These are phyloP conservation scores for Euglossa dilemma DNA, from an alignment of 1,140 invertebrate genomes.

Conservation along the genomic window DNA sequence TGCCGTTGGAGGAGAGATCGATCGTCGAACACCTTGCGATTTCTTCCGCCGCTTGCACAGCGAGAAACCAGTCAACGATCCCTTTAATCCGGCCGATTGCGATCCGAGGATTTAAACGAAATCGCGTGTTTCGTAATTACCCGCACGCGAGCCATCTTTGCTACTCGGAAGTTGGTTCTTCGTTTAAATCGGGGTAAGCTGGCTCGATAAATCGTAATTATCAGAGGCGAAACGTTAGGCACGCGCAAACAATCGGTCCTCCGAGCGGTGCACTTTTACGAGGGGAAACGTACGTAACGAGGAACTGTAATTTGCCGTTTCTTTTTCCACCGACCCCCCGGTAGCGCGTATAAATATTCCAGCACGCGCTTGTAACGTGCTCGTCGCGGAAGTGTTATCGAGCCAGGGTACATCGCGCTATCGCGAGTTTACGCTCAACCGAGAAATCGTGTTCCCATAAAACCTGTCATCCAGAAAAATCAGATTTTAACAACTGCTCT, in stretches of 20 bases:
- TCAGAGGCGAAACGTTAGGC: neutral
- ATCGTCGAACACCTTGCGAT: neutral
- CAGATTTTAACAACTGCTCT: conserved; percentile 47
- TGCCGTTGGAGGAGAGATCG: neutral
- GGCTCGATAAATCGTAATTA: neutral
- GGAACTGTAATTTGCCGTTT: conserved; percentile 30
- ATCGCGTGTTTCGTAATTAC: neutral
- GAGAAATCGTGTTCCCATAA: conserved; percentile 29
- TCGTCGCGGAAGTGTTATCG: conserved; percentile 3
- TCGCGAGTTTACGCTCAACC: conserved; percentile 24
- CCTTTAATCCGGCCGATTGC: too few relatives aligned
- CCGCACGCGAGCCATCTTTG: neutral
- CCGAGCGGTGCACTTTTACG: conserved; percentile 13
- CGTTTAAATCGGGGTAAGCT: neutral
- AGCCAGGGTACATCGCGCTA: neutral
- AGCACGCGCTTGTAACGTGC: conserved; percentile 11
- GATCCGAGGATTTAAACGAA: too few relatives aligned
- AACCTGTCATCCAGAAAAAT: conserved; percentile 46
- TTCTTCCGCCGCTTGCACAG: neutral
- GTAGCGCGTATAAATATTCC: conserved; percentile 23
- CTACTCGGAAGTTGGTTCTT: too few relatives aligned
- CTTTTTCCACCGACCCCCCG: conserved; percentile 33
- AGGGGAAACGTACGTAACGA: conserved; percentile 49
- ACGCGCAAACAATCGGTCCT: conserved; percentile 17
- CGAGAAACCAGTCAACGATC: neutral